Evolutionary conservation across 2,113 vertebrate genomes (phyloP), one percentile per base, ranked within the genome.

Genomic region (Charadrius vociferus): DNA sequence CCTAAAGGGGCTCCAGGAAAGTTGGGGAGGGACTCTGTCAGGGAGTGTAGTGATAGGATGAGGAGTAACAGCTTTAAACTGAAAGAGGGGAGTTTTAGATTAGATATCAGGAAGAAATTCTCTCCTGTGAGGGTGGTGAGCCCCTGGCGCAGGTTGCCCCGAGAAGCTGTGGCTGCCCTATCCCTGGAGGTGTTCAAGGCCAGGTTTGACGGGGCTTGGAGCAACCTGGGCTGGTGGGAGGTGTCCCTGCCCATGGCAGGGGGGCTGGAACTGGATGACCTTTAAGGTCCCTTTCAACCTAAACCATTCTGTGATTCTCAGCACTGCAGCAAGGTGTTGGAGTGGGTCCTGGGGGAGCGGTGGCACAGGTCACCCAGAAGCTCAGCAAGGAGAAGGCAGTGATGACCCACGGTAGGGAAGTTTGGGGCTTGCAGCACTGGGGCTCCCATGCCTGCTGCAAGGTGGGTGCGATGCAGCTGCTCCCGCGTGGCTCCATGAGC

Each of bases 401-500:
- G 41, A 18, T 37, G 20, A 37, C 14, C 30, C 0, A 0, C 6
- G 29, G 10, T 12, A 52, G 47, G 32, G 15, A 62, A 47, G 27
- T 13, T 47, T 49, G 53, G 34, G 23, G 12, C 3, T 15, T 74
- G 59, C 50, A 62, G 17, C 49, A 26, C 4, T 1, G 0, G n/a
- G 22, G 21, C 9, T 78, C 29, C 37, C 0, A 1, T 30, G 21
- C 36, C 41, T 13, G 7, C 41, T 0, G 8, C 53, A 45, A n/a
- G 37, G 2, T 11, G 10, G 26, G n/a, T 26, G 32, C 1, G 7
- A 55, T 36, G 47, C 2, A 14, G 11, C 18, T 1, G 1, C 7
- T 39, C 26, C 53, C 0, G 0, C 2, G 1, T 1, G 6, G 27
- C 34, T 66, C 37, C 1, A 1, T 2, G 52, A 75, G 58, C 30